Conservation (phyloP, 2,888 invertebrate genomes). For the Acrobasis consociella region DNA sequence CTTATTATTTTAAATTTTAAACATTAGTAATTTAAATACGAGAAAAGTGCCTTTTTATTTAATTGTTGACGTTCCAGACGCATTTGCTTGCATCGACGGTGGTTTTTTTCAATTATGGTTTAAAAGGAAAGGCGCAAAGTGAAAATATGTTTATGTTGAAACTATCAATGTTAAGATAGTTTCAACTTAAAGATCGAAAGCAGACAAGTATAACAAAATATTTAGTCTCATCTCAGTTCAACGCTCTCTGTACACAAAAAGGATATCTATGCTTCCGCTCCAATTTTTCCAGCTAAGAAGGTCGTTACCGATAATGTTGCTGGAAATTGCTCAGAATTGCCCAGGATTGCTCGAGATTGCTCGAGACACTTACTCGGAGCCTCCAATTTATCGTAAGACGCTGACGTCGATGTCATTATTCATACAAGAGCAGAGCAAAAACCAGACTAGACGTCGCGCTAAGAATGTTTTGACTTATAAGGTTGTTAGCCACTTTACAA, state of each 20-base stretch:
- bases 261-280: constrained; percentile 4
- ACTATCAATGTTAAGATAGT: no score
- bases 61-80: no score
- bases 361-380: constrained; percentile 27
- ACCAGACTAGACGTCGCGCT: constrained; percentile 15
- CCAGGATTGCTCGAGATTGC: constrained; percentile 41
- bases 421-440: constrained; percentile 43
- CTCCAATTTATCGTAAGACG: constrained; percentile 65
- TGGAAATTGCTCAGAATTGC: constrained; percentile 44
- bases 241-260: background rate
- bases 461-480: constrained; percentile 20
- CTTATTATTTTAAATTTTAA: no score
- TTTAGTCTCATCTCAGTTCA: constrained; percentile 6
- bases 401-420: constrained; percentile 67
- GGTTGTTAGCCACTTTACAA: background rate
- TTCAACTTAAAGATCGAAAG: background rate
- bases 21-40: no score
- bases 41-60: no score
- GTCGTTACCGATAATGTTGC: constrained; percentile 61
- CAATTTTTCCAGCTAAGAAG: constrained; percentile 31
- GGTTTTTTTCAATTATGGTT: no score
- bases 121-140: no score
- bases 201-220: background rate
- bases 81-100: no score
- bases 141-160: no score